A percentile compares a stretch with the other conserved stretches of the same genome.
phyloP scores from a whole-genome alignment of 2,113 vertebrate species.

The Paraplagusia blochii region DNA sequence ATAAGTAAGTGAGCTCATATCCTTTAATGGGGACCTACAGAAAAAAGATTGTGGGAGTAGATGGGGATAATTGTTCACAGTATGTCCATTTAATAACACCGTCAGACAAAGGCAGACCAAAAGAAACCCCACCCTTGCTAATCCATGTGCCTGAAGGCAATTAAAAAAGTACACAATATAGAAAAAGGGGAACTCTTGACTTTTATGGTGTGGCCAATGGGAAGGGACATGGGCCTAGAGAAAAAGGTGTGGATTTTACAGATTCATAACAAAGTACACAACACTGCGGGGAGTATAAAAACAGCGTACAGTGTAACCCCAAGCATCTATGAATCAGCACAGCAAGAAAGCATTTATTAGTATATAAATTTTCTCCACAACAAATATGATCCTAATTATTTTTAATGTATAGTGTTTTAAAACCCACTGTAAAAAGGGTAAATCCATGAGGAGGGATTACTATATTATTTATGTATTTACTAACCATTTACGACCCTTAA shows the following conservation, averaged over 20 bases:
- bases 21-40: constrained; percentile 47
- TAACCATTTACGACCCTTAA: too few species aligned
- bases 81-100: constrained; percentile 46
- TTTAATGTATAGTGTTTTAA: too few species aligned
- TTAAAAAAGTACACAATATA: constrained; percentile 31
- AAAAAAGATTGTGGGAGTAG: constrained; percentile 45
- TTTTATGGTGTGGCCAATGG: constrained; percentile 15
- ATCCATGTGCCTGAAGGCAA: constrained; percentile 1
- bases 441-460: too few species aligned
- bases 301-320: neutral
- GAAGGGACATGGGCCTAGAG: constrained; percentile 17
- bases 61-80: constrained; percentile 40
- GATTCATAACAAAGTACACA: constrained; percentile 12
- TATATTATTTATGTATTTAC: too few species aligned
- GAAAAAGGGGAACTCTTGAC: constrained; percentile 29
- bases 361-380: too few species aligned
- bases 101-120: constrained; percentile 43
- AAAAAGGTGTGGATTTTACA: constrained; percentile 20
- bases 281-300: neutral
- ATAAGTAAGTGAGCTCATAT: constrained; percentile 64
- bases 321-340: constrained; percentile 1
- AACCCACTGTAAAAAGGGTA: too few species aligned
- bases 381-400: too few species aligned
- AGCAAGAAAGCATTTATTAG: neutral
- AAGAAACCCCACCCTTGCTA: constrained; percentile 5